Percentiles rank a stretch among this genome's conserved stretches.
phyloP scores from a whole-genome alignment of 2,888 invertebrate species.

The Dynastes grantii region DNA sequence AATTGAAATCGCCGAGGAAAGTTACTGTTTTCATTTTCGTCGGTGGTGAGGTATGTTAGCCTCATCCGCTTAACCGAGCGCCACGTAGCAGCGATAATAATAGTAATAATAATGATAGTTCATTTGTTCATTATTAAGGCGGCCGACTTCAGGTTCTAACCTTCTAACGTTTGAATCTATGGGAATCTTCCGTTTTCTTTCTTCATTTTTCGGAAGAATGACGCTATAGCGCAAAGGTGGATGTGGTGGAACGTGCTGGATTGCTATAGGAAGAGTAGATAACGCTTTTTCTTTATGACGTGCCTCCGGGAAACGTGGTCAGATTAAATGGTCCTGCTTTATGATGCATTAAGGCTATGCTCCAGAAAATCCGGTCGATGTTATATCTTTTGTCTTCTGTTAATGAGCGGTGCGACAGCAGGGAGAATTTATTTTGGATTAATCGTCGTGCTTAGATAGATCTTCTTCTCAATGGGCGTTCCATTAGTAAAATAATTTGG shows the following conservation, averaged over 20 bases:
- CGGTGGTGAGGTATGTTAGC: background rate
- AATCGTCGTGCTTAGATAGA: background rate
- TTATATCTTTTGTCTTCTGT: slow-evolving; percentile 2
- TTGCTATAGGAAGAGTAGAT: slow-evolving; percentile 8
- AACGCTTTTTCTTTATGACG: slow-evolving; percentile 28
- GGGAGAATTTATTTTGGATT: slow-evolving; percentile 6
- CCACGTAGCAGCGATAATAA: background rate
- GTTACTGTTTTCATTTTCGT: slow-evolving; percentile 30
- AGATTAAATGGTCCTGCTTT: slow-evolving; percentile 32
- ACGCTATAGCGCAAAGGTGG: background rate
- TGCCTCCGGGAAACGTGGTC: slow-evolving; percentile 25
- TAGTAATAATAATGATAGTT: slow-evolving; percentile 24
- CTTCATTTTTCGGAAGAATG: background rate
- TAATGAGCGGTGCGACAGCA: slow-evolving; percentile 15
- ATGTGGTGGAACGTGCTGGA: background rate
- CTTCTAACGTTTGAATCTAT: background rate
- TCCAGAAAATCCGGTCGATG: slow-evolving; percentile 14
- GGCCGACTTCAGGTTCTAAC: background rate
- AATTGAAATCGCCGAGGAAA: slow-evolving; percentile 29
- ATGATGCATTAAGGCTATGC: slow-evolving; percentile 31
- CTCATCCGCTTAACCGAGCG: background rate
- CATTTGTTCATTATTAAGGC: slow-evolving; percentile 24
- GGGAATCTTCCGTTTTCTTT: background rate
- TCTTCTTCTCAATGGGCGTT: too few relatives aligned
- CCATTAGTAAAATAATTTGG: too few relatives aligned